Evolutionary conservation across 2,113 vertebrate species (phyloP).

Genomic region (Fulmarus glacialis): DNA sequence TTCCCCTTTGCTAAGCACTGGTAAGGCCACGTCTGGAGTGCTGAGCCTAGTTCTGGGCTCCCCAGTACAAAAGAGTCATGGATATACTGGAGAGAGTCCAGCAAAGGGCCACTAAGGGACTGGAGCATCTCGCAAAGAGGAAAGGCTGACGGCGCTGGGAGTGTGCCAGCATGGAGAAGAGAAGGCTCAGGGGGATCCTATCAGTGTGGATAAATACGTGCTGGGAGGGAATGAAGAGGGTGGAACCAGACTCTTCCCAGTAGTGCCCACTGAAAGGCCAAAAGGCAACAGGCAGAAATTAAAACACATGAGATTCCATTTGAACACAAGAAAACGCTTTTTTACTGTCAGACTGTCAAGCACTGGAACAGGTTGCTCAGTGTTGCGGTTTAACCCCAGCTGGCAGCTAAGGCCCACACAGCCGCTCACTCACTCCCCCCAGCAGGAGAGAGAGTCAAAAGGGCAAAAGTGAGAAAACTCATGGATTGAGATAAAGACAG

Average conservation of each 20-base stretch:
- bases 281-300: neutral
- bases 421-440: rapidly evolving
- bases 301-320: neutral
- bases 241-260: neutral
- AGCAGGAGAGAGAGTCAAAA: neutral
- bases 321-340: neutral
- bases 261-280: neutral
- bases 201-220: neutral
- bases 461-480: neutral
- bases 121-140: neutral
- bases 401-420: too few species aligned
- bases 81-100: neutral
- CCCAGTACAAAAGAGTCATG: neutral
- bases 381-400: neutral
- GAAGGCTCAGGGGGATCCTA: neutral
- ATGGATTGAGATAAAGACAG: neutral
- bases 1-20: neutral
- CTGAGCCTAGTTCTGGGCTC: neutral
- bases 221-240: neutral
- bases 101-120: neutral
- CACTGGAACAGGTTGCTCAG: neutral
- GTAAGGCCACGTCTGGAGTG: neutral
- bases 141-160: neutral
- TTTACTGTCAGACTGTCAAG: neutral
- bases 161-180: neutral